Base-by-base conservation (phyloP, 2,113 vertebrate genomes). In the Atractosteus spatula region DNA sequence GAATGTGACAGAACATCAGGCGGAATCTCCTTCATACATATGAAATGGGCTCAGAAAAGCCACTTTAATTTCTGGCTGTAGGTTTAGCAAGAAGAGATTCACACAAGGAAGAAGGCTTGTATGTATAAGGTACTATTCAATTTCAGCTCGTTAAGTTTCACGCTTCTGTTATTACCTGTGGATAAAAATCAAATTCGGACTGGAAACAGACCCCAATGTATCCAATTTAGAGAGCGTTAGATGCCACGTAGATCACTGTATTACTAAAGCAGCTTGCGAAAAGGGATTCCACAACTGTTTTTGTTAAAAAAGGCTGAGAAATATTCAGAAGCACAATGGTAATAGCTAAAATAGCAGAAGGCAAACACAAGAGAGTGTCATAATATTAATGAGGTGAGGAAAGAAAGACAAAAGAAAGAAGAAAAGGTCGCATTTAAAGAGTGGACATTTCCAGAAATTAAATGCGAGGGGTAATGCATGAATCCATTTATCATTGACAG, bases 401-500 rank as follows among this genome's bases (percentile, higher is more conserved):
- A 70, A 62, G 55, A 10, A 10, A 65, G 55, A 66, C 8, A 41
- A 56, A 55, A 41, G 41, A 63, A 47, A 13, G 51, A 14, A 29
- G 61, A 44, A 61, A 17, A 73, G 11, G n/a, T 56, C 71, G 14
- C 54, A 72, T 77, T 74, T 76, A 44, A 70, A 54, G 70, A 72
- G 56, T 41, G 42, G 62, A 74, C 64, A 44, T 55, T 43, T 13
- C 65, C 54, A 67, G 65, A 79, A 44, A 45, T 70, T 42, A 73
- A 81, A 79, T 73, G 70, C 29, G 56, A 74, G 45, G 79, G 75
- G 82, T 70, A 80, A 74, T 4, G 47, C 72, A 79, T 71, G 43
- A 75, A 62, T 77, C 70, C 76, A 77, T 71, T 68, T 75, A 71
- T 74, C 71, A 70, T 77, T 14, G 73, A 67, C 76, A 76, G 74